Conservation (phyloP, 2,113 vertebrate species). For the Aepyceros melampus region DNA sequence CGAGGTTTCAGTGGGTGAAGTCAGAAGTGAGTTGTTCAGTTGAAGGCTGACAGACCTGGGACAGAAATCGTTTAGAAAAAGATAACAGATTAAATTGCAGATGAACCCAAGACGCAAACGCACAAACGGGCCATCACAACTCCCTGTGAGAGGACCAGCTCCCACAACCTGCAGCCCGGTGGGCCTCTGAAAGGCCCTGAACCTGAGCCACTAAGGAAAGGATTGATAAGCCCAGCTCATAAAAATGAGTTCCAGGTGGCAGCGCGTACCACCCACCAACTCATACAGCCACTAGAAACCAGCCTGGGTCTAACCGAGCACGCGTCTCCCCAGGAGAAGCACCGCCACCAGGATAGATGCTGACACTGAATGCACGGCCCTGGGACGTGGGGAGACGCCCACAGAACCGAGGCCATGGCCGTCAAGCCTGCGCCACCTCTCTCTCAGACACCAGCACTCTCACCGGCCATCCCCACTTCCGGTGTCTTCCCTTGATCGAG, state of each 20-base stretch:
- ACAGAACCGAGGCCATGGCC: accelerated
- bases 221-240: not conserved
- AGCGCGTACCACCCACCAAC: not conserved
- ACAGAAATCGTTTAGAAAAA: not conserved
- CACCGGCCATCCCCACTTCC: not conserved
- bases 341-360: accelerated
- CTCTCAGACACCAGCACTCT: accelerated
- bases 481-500: not conserved
- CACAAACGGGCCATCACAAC: accelerated
- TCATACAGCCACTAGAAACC: not conserved
- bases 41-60: not conserved
- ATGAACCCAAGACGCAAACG: not conserved
- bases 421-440: accelerated
- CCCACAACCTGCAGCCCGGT: not conserved
- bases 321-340: not conserved
- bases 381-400: accelerated
- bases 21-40: not conserved
- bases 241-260: not conserved
- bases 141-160: not conserved
- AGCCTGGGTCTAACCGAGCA: not conserved
- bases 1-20: not conserved
- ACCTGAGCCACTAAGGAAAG: not conserved
- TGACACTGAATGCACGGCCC: not conserved
- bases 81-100: not conserved
- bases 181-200: not conserved